Conservation (phyloP, 2,113 vertebrate genomes). For the Phyllopteryx taeniolatus region DNA sequence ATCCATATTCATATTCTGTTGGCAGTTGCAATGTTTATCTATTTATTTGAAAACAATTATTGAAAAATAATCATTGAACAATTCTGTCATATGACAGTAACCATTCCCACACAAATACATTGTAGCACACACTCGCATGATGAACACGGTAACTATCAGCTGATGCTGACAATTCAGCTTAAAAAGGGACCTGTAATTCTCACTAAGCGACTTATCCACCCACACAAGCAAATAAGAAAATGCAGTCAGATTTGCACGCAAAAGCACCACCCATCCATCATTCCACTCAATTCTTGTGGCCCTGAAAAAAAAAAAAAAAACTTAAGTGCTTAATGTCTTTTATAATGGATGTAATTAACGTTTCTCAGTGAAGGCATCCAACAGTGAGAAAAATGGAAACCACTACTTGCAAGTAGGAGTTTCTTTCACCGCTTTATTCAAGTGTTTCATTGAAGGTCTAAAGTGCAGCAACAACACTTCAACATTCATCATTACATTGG, state of each 20-base stretch:
- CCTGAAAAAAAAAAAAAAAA: slow-evolving; percentile 41
- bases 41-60: neutral
- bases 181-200: slow-evolving; percentile 33
- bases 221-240: slow-evolving; percentile 19
- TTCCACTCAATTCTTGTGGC: slow-evolving; percentile 16
- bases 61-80: neutral
- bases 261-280: slow-evolving; percentile 30
- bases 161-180: slow-evolving; percentile 32
- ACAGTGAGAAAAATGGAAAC: slow-evolving; percentile 25
- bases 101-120: slow-evolving; percentile 23
- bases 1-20: neutral
- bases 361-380: slow-evolving; percentile 38
- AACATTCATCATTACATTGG: slow-evolving; percentile 33
- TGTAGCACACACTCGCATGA: neutral
- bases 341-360: slow-evolving; percentile 45
- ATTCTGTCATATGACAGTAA: slow-evolving; percentile 18
- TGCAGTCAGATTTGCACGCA: slow-evolving; percentile 8
- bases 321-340: slow-evolving; percentile 35
- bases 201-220: slow-evolving; percentile 22
- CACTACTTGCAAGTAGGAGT: slow-evolving; percentile 10
- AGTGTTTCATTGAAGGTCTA: slow-evolving; percentile 20
- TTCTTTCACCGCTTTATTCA: slow-evolving; percentile 28
- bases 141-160: neutral
- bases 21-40: neutral
- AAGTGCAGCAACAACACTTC: slow-evolving; percentile 32